phyloP scores from a whole-genome alignment of 2,113 vertebrate genomes.

The Nibea albiflora region DNA sequence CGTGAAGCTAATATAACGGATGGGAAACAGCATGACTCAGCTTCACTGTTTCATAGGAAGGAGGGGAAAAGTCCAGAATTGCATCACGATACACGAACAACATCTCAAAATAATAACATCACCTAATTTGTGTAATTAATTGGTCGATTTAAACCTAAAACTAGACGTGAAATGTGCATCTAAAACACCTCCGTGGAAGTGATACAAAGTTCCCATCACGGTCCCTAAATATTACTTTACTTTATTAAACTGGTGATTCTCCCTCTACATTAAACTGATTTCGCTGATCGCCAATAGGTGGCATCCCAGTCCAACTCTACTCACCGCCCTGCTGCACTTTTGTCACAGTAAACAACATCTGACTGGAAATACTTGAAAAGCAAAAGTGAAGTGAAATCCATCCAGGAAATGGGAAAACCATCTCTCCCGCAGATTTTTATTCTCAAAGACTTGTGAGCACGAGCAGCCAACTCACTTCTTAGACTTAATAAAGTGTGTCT shows the following conservation, averaged over 20 bases:
- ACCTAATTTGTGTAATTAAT: too few relatives aligned
- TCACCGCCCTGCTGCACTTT: too few relatives aligned
- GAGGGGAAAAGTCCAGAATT: neutral
- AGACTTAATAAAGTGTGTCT: constrained; percentile 42
- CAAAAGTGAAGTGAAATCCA: neutral
- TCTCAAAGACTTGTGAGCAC: neutral
- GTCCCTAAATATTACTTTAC: neutral
- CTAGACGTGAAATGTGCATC: too few relatives aligned
- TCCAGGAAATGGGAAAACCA: neutral
- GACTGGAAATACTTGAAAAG: constrained; percentile 1
- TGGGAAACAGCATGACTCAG: neutral
- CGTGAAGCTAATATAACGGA: neutral
- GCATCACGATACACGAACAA: too few relatives aligned
- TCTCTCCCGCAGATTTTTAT: neutral
- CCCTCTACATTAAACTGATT: neutral
- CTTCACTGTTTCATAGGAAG: neutral
- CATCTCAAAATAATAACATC: too few relatives aligned
- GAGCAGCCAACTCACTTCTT: constrained; percentile 16
- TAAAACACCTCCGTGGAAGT: too few relatives aligned
- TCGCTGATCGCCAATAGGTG: constrained; percentile 54
- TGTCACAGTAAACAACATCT: constrained; percentile 7
- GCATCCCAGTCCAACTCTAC: constrained; percentile 44
- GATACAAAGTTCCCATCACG: too few relatives aligned
- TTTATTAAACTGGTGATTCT: neutral
- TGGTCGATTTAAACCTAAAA: too few relatives aligned